A percentile compares a stretch with the other conserved stretches of the same genome.
phyloP scores from a whole-genome alignment of 2,797 vertebrate species.

The Coranthus polyacanthus region DNA sequence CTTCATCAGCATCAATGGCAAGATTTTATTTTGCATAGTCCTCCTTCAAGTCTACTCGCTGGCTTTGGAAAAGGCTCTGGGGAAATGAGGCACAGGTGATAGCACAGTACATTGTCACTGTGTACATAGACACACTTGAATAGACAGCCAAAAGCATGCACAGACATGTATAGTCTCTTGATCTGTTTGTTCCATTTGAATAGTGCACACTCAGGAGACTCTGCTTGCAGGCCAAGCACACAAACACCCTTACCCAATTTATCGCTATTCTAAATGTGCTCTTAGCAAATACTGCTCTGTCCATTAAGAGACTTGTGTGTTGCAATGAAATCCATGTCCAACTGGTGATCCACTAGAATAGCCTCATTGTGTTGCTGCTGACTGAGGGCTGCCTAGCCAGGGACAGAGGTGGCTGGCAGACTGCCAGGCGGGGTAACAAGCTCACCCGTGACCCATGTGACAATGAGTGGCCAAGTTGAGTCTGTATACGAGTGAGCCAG shows the following conservation, averaged over 20 bases:
- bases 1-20: constrained; percentile 36
- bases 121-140: constrained; percentile 20
- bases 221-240: neutral
- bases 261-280: constrained; percentile 29
- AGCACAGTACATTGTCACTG: neutral
- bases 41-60: constrained; percentile 1
- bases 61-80: constrained; percentile 20
- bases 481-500: constrained; percentile 60
- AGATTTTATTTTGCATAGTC: constrained; percentile 24
- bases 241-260: constrained; percentile 1
- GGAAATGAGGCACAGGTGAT: constrained; percentile 8
- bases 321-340: constrained; percentile 48
- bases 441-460: constrained; percentile 74
- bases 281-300: constrained; percentile 26
- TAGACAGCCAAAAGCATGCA: constrained; percentile 12
- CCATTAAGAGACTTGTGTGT: constrained; percentile 25
- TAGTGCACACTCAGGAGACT: neutral
- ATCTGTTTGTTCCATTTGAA: constrained; percentile 16
- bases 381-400: constrained; percentile 40
- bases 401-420: constrained; percentile 66
- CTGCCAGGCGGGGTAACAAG: constrained; percentile 63
- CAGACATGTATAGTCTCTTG: neutral
- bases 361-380: constrained; percentile 66
- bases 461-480: constrained; percentile 62
- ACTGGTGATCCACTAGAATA: constrained; percentile 55